These are phyloP conservation scores for Cardinalis cardinalis DNA, from an alignment of 2,113 vertebrate species.

Conservation along the genomic window DNA sequence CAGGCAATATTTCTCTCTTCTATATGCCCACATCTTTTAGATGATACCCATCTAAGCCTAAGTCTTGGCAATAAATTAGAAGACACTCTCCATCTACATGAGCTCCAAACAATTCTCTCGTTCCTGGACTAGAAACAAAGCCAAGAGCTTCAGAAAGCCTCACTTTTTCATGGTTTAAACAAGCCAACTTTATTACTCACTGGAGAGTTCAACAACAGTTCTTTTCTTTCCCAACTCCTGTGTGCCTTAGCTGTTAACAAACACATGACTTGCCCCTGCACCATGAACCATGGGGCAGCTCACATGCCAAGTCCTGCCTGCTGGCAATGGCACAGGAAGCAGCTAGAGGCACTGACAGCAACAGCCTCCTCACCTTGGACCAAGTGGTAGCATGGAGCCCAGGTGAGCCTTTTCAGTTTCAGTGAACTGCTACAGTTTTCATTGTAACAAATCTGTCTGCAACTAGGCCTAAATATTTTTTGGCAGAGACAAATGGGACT, in stretches of 20 bases:
- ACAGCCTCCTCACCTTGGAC: background rate
- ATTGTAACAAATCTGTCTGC: background rate
- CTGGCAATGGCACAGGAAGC: background rate
- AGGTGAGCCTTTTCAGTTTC: background rate
- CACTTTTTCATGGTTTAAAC: background rate
- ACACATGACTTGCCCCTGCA: background rate
- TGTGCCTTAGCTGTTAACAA: background rate
- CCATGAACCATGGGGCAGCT: background rate
- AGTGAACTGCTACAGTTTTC: background rate
- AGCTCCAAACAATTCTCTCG: background rate
- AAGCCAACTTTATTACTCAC: background rate
- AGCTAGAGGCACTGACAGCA: background rate
- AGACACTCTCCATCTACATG: background rate
- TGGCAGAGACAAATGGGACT: background rate
- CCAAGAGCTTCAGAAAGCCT: background rate
- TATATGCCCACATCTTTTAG: background rate
- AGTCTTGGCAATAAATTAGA: background rate
- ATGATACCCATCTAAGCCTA: background rate
- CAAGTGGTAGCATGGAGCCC: background rate
- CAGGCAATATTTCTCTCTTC: background rate
- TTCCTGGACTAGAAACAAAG: background rate
- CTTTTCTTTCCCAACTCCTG: background rate
- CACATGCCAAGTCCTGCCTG: accelerated
- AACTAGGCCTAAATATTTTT: background rate
- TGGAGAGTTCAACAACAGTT: background rate